These are phyloP conservation scores for Calephelis virginiensis DNA, from an alignment of 1,140 invertebrate species.

Conservation along the genomic window DNA sequence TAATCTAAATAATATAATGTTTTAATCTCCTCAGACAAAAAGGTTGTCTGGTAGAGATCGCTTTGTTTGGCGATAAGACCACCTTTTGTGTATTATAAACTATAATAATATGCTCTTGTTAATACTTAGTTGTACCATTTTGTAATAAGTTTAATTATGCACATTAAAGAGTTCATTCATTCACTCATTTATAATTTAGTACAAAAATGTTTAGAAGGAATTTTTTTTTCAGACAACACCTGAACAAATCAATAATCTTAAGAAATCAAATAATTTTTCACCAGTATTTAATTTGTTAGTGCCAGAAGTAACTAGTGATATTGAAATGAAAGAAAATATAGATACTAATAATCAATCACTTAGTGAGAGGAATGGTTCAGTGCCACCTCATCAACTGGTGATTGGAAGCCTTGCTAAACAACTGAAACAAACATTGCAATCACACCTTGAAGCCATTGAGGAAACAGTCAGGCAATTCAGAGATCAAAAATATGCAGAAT, in stretches of 20 bases:
- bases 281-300: conserved; percentile 70
- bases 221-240: conserved; percentile 56
- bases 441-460: conserved; percentile 64
- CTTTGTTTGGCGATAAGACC: too few species aligned
- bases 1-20: too few species aligned
- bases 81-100: too few species aligned
- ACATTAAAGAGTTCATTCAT: too few species aligned
- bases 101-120: too few species aligned
- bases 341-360: conserved; percentile 61
- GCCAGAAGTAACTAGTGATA: conserved; percentile 58
- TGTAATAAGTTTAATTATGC: too few species aligned
- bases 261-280: conserved; percentile 65
- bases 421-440: conserved; percentile 61
- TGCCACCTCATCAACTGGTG: conserved; percentile 45
- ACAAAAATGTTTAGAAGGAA: too few species aligned
- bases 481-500: conserved; percentile 75
- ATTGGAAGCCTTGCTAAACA: conserved; percentile 64
- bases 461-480: conserved; percentile 71
- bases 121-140: too few species aligned
- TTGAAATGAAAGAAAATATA: conserved; percentile 71
- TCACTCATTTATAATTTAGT: too few species aligned
- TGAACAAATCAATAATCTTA: conserved; percentile 59
- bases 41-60: too few species aligned
- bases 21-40: too few species aligned
- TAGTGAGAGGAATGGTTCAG: conserved; percentile 44